Evolutionary conservation across 92 coral and sea anemone species (phyloP).

Genomic region (Diadumene lineata): DNA sequence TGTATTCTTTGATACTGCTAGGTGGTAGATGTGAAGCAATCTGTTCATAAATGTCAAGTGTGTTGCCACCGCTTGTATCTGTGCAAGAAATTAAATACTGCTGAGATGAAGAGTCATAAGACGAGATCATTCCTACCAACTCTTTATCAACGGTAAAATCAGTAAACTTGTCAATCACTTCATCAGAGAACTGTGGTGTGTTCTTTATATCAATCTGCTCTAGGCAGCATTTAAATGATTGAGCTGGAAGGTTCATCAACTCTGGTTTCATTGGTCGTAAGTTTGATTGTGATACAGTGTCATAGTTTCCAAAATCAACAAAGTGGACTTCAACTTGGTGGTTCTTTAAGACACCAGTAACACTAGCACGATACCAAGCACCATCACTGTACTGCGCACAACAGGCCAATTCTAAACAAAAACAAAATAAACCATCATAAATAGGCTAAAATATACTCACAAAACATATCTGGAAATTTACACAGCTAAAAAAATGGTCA

Average conservation of each 20-base stretch:
- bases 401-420: conserved; percentile 85
- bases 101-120: conserved; percentile 48
- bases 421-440: no score
- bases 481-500: no score
- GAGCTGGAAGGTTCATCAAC: conserved; percentile 73
- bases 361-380: conserved; percentile 87
- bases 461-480: no score
- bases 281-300: conserved; percentile 56
- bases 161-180: conserved; percentile 65
- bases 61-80: conserved; percentile 76
- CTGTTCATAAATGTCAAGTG: conserved; percentile 55
- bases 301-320: conserved; percentile 93
- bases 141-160: conserved; percentile 80
- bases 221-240: conserved; percentile 76
- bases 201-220: conserved; percentile 43
- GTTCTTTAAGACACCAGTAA: conserved; percentile 62
- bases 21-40: conserved; percentile 56
- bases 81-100: conserved; percentile 52
- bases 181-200: conserved; percentile 28
- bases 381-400: conserved; percentile 79
- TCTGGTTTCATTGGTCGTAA: conserved; percentile 66
- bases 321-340: conserved; percentile 80
- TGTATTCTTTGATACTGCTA: conserved; percentile 7
- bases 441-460: no score
- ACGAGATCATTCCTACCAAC: conserved; percentile 79